phyloP scores from a whole-genome alignment of 2,113 vertebrate species.

The Barbus barbus region DNA sequence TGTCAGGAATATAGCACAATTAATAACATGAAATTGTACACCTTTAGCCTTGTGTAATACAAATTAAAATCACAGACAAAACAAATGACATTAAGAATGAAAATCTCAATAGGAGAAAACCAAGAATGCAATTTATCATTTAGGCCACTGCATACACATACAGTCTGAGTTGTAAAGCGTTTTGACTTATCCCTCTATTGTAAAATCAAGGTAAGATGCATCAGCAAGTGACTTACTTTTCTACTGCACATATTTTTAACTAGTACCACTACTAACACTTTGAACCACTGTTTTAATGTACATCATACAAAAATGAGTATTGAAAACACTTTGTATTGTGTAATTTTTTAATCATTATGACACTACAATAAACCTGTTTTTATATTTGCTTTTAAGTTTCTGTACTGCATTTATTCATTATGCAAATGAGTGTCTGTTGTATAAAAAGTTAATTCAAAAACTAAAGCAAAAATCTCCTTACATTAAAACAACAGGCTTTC shows the following conservation, averaged over 20 bases:
- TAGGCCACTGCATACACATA: neutral
- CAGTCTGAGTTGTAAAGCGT: neutral
- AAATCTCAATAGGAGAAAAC: neutral
- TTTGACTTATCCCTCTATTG: neutral
- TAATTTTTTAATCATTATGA: constrained; percentile 68
- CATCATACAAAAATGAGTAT: constrained; percentile 18
- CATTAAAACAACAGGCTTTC: neutral
- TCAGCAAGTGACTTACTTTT: neutral
- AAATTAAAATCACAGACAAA: neutral
- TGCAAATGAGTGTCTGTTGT: neutral
- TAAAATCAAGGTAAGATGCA: constrained; percentile 10
- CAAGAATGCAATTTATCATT: neutral
- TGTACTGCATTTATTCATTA: neutral
- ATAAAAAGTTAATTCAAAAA: neutral
- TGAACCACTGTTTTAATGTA: constrained; percentile 47
- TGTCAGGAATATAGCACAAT: neutral
- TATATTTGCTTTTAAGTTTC: constrained; percentile 47
- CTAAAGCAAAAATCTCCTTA: neutral
- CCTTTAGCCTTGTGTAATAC: neutral
- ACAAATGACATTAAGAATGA: neutral
- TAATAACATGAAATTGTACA: constrained; percentile 6
- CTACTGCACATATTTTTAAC: constrained; percentile 33
- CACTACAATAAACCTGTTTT: constrained; percentile 71
- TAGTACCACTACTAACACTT: constrained; percentile 55
- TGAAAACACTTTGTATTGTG: constrained; percentile 45